Conservation (phyloP, 2,888 invertebrate species). For the Drosophila greeni region DNA sequence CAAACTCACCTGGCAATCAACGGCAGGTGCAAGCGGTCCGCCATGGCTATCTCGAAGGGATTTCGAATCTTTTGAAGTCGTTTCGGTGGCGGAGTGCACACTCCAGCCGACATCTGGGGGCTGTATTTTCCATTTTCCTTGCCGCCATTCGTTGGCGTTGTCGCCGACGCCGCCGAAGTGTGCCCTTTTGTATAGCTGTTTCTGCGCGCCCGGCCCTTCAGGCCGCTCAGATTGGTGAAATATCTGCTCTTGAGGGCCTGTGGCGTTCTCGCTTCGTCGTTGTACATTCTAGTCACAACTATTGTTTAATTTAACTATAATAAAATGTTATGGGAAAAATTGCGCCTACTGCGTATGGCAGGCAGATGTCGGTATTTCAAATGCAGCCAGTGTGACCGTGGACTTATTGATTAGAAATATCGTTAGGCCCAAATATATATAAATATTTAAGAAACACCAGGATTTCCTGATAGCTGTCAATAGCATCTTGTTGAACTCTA, state of each 20-base stretch:
- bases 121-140: conserved; percentile 52
- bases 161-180: conserved; percentile 30
- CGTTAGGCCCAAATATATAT: background rate
- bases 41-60: conserved; percentile 82
- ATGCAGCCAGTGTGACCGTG: conserved; percentile 12
- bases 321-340: background rate
- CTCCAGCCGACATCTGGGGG: conserved; percentile 48
- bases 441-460: background rate
- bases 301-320: conserved; percentile 15
- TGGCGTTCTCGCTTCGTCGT: conserved; percentile 58
- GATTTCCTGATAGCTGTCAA: background rate
- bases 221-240: conserved; percentile 46
- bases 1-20: conserved; percentile 79
- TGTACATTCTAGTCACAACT: conserved; percentile 42
- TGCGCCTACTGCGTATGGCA: conserved; percentile 16
- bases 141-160: conserved; percentile 61
- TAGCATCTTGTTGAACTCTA: background rate
- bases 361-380: conserved; percentile 44
- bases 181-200: conserved; percentile 34
- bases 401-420: background rate
- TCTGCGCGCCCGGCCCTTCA: conserved; percentile 49
- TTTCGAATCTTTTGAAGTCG: conserved; percentile 81
- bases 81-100: conserved; percentile 81
- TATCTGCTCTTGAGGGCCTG: conserved; percentile 53
- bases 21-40: conserved; percentile 82